A percentile compares a stretch with the other conserved stretches of the same genome.
Evolutionary conservation across 2,888 invertebrate genomes (phyloP).

Genomic region (Parnassius smintheus): DNA sequence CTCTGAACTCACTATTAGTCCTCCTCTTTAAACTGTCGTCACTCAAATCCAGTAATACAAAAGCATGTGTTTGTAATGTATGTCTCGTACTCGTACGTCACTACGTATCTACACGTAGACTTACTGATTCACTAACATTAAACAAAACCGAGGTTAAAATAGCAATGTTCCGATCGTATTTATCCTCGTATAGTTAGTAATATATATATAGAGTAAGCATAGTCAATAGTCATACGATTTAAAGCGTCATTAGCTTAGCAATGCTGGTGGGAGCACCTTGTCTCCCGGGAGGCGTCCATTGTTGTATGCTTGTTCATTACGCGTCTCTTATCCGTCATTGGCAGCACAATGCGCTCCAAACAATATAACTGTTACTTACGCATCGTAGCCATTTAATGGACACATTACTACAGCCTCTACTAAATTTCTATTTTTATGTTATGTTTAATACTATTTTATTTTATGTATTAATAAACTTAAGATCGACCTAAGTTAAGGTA

Average conservation of each 20-base stretch:
- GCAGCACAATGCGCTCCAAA: slow-evolving; percentile 63
- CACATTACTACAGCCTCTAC: slow-evolving; percentile 35
- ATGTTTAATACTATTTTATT: not conserved
- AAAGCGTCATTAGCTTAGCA: slow-evolving; percentile 37
- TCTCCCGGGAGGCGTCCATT: slow-evolving; percentile 52
- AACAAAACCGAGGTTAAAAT: too few relatives aligned
- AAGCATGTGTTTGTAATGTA: too few relatives aligned
- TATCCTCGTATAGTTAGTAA: not conserved
- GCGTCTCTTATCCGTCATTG: slow-evolving; percentile 73
- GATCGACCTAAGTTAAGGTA: too few relatives aligned
- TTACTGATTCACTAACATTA: too few relatives aligned
- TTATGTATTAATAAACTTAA: not conserved
- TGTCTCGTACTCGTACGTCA: too few relatives aligned
- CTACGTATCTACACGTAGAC: too few relatives aligned
- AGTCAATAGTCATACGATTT: slow-evolving; percentile 20
- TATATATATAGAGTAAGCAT: not conserved
- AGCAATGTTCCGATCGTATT: too few relatives aligned
- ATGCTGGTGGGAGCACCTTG: slow-evolving; percentile 41
- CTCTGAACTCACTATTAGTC: too few relatives aligned
- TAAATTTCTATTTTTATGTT: slow-evolving; percentile 32
- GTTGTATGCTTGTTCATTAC: slow-evolving; percentile 62
- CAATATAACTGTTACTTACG: slow-evolving; percentile 57
- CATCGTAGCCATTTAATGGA: slow-evolving; percentile 45
- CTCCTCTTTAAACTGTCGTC: too few relatives aligned
- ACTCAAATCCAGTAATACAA: too few relatives aligned